Conservation (phyloP, 2,888 invertebrate species). For the Melikaiella ostensackeni region DNA sequence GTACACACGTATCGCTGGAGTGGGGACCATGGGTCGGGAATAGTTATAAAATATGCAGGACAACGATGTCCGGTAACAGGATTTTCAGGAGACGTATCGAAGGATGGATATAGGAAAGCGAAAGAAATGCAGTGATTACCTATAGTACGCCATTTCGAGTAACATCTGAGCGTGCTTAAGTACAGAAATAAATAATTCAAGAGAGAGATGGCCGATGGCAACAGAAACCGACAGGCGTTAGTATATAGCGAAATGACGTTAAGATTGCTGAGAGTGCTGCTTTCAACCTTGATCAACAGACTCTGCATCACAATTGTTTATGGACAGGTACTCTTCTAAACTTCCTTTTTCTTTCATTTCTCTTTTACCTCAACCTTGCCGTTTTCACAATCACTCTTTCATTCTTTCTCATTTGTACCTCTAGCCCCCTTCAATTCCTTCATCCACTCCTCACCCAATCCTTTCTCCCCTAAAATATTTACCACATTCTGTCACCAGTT, state of each 20-base stretch:
- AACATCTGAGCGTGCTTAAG: constrained; percentile 55
- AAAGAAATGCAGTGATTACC: constrained; percentile 66
- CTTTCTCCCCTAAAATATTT: too few relatives aligned
- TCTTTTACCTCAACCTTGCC: too few relatives aligned
- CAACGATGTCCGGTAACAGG: constrained; percentile 70
- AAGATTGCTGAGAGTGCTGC: constrained; percentile 29
- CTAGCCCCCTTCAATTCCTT: too few relatives aligned
- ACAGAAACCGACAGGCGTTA: constrained; percentile 49
- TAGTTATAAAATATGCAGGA: constrained; percentile 67
- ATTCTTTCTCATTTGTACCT: too few relatives aligned
- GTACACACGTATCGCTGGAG: constrained; percentile 54
- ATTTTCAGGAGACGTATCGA: constrained; percentile 61
- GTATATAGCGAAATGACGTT: constrained; percentile 35
- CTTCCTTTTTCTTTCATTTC: too few relatives aligned
- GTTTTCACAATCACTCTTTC: too few relatives aligned
- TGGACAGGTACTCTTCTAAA: background rate
- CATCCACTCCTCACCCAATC: too few relatives aligned
- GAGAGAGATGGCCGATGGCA: constrained; percentile 54
- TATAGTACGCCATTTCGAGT: constrained; percentile 55
- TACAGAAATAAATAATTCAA: constrained; percentile 64
- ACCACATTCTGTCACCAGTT: too few relatives aligned
- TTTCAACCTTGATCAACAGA: constrained; percentile 35
- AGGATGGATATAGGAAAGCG: constrained; percentile 58
- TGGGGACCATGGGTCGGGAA: constrained; percentile 53
- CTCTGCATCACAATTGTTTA: constrained; percentile 35